Evolutionary conservation across 2,113 vertebrate species (phyloP), one percentile per base, ranked within the genome.

Genomic region (Varanus salvator): DNA sequence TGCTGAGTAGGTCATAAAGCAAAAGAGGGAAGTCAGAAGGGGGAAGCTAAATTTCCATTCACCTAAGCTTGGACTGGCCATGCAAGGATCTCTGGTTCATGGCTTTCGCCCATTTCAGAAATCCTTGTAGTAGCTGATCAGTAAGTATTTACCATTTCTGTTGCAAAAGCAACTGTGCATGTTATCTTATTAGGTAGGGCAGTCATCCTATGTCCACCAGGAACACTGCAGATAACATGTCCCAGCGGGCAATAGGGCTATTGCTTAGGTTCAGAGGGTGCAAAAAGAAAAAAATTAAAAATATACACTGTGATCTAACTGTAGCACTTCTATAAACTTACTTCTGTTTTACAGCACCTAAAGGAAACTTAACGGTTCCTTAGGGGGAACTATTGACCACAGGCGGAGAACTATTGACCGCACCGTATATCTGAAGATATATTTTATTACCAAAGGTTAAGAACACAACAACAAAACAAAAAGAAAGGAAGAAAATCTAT

Each of bases 221-320:
- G 95, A 95, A 94, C 94, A 95, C 38, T 93, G 80, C 21, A 93
- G 96, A 95, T 95, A 96, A 97, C 96, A 96, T 97, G 97, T 96
- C 90, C 96, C 95, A 97, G 95, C 91, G 95, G 90, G 96, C 95
- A 92, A 94, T 19, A 95, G 97, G 96, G 93, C 97, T 97, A 97
- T 97, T 97, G 97, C 97, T 97, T 95, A 93, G 95, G 96, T 97
- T 89, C 95, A 91, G 96, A 93, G 95, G 89, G 96, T 96, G 97
- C 96, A 95, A 94, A 93, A 90, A 75, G 0, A 93, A 92, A 95
- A 78, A 1, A 50, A 7, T 72, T 34, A 83, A 83, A 85, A 85
- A 69, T 2, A 72, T 4, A 57, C 50, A 52, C 96, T 91, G 95
- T 93, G 95, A 84, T 95, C 94, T 96, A 85, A 11, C 76, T 50